Evolutionary conservation across 2,113 vertebrate species (phyloP).

Genomic region (Caranx melampygus): DNA sequence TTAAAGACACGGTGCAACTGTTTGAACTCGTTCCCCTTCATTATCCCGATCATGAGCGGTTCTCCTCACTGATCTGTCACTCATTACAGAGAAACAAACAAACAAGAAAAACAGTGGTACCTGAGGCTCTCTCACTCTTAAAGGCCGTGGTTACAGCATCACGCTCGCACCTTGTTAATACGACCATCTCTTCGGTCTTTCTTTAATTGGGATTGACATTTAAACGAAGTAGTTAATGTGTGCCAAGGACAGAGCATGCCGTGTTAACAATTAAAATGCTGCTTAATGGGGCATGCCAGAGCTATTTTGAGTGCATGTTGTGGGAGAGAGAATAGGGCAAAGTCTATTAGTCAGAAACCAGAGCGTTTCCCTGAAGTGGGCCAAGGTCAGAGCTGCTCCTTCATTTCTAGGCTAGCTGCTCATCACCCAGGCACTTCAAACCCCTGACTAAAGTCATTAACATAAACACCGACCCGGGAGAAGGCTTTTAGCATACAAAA

Average conservation of each 20-base stretch:
- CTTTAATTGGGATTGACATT: conserved; percentile 81
- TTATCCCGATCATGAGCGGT: neutral
- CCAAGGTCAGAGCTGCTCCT: conserved; percentile 78
- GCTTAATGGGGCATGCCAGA: conserved; percentile 81
- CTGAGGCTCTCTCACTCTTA: neutral
- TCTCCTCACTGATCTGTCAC: conserved; percentile 1
- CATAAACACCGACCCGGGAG: conserved; percentile 73
- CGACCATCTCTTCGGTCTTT: conserved; percentile 38
- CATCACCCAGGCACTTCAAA: conserved; percentile 67
- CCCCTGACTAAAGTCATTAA: conserved; percentile 65
- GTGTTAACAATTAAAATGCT: conserved; percentile 83
- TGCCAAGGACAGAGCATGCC: conserved; percentile 77
- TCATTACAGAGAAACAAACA: neutral
- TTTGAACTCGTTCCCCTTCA: neutral
- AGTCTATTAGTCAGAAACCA: conserved; percentile 77
- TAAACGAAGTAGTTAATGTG: conserved; percentile 81
- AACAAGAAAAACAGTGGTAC: conserved; percentile 10
- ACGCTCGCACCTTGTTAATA: conserved; percentile 34
- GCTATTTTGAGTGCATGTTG: conserved; percentile 82
- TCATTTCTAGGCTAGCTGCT: conserved; percentile 64
- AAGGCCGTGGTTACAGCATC: conserved; percentile 10
- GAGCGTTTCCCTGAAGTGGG: conserved; percentile 76
- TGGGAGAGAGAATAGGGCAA: conserved; percentile 71
- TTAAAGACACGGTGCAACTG: neutral
- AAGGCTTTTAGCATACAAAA: conserved; percentile 68